Percentiles rank a stretch among this genome's conserved stretches.
phyloP scores from a whole-genome alignment of 2,888 invertebrate species.

The Chrysolina oricalcia region DNA sequence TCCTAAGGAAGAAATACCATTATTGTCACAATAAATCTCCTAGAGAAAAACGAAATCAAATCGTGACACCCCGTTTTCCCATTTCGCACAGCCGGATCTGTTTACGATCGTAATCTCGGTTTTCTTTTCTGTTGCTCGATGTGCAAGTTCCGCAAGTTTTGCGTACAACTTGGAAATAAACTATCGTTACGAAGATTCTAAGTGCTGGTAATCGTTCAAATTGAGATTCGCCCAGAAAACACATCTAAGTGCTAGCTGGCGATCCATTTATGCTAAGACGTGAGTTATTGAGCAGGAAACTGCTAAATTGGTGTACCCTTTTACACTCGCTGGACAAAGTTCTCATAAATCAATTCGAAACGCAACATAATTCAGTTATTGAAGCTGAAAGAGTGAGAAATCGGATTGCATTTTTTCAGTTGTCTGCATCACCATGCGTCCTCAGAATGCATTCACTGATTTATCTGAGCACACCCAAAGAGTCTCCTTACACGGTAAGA shows the following conservation, averaged over 20 bases:
- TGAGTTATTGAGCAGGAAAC: constrained; percentile 22
- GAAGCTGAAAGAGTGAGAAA: neutral
- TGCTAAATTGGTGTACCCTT: constrained; percentile 26
- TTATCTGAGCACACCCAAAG: too few species aligned
- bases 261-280: neutral
- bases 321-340: constrained; percentile 18
- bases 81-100: constrained; percentile 16
- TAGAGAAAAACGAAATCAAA: constrained; percentile 7
- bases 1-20: neutral
- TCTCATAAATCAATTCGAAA: constrained; percentile 2
- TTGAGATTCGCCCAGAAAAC: constrained; percentile 22
- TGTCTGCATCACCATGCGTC: too few species aligned
- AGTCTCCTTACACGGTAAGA: too few species aligned
- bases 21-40: constrained; percentile 3
- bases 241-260: constrained; percentile 17
- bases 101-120: constrained; percentile 16
- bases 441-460: too few species aligned
- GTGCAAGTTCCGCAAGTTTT: constrained; percentile 13
- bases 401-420: too few species aligned
- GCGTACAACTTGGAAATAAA: constrained; percentile 17
- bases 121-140: neutral
- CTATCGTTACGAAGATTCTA: constrained; percentile 18
- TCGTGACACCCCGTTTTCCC: constrained; percentile 6
- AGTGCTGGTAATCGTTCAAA: constrained; percentile 24
- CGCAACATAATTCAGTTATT: constrained; percentile 12